phyloP scores from a whole-genome alignment of 2,113 vertebrate genomes.

The Chaenocephalus aceratus region DNA sequence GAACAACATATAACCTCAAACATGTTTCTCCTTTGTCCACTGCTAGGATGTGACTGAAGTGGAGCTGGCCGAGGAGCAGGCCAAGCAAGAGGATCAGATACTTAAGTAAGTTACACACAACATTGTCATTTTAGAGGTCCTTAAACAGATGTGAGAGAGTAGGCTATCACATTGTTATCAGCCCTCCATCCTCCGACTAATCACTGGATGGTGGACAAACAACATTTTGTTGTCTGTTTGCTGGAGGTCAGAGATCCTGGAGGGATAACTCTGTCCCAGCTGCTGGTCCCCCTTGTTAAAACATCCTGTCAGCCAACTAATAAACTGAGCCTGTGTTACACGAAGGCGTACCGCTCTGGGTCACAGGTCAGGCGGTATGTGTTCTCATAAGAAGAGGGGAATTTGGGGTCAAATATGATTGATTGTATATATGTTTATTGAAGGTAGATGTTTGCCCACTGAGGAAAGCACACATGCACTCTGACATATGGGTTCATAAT shows the following conservation, averaged over 20 bases:
- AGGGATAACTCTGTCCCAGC: neutral
- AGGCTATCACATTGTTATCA: too few species aligned
- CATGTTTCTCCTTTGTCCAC: conserved; percentile 34
- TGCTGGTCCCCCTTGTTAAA: neutral
- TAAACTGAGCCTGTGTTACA: conserved; percentile 13
- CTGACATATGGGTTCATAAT: neutral
- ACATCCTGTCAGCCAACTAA: neutral
- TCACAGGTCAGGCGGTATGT: conserved; percentile 5
- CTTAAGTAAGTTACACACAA: conserved; percentile 86
- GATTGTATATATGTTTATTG: neutral
- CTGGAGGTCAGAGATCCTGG: neutral
- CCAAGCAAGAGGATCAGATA: conserved; percentile 91
- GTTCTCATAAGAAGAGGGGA: neutral
- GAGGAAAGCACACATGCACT: neutral
- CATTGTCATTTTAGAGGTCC: neutral
- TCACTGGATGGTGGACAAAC: neutral
- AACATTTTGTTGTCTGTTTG: neutral
- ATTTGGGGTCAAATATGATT: neutral
- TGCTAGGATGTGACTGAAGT: conserved; percentile 93
- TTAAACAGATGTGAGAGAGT: neutral
- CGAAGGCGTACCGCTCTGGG: conserved; percentile 4
- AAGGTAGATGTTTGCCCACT: neutral
- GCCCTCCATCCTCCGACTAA: neutral
- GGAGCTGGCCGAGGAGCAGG: conserved; percentile 91
- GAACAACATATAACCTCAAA: neutral